Evolutionary conservation across 2,113 vertebrate genomes (phyloP).

Genomic region (Amia ocellicauda): DNA sequence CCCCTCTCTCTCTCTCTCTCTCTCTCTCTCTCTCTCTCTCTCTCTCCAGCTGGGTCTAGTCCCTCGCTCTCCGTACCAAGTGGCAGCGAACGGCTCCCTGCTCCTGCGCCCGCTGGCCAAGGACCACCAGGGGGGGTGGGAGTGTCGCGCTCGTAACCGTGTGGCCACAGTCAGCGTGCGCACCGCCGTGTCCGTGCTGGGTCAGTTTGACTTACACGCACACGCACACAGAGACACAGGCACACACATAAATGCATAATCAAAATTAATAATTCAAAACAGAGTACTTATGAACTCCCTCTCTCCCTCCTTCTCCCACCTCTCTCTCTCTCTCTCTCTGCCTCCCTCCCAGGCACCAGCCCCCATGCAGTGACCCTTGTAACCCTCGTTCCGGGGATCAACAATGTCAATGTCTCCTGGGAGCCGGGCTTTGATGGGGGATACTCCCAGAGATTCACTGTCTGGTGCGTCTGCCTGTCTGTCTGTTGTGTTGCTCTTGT

Average conservation of each 20-base stretch:
- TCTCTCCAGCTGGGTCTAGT: slow-evolving; percentile 63
- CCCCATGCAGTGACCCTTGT: slow-evolving; percentile 79
- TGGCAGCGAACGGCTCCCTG: slow-evolving; percentile 79
- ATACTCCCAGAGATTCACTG: slow-evolving; percentile 88
- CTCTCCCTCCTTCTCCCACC: no score
- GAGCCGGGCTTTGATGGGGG: slow-evolving; percentile 90
- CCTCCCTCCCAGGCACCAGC: slow-evolving; percentile 76
- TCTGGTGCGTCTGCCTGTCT: slow-evolving; percentile 73
- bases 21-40: slow-evolving; percentile 14
- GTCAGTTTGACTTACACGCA: slow-evolving; percentile 55
- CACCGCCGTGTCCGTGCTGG: slow-evolving; percentile 80
- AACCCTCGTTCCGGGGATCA: slow-evolving; percentile 66
- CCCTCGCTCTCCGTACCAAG: slow-evolving; percentile 57
- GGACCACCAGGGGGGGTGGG: slow-evolving; percentile 86
- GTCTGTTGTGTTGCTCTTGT: no score
- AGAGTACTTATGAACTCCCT: no score
- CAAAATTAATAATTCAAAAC: not conserved
- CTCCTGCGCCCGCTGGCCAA: slow-evolving; percentile 76
- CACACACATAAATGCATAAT: not conserved
- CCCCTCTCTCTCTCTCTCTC: slow-evolving; percentile 30
- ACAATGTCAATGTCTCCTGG: slow-evolving; percentile 86
- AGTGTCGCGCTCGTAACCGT: slow-evolving; percentile 78
- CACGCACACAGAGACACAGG: not conserved
- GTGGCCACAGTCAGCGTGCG: slow-evolving; percentile 73
- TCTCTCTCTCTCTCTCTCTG: no score